A percentile compares a stretch with the other conserved stretches of the same genome.
These are phyloP conservation scores for Polymixis lichenea DNA, from an alignment of 2,888 invertebrate genomes.

Conservation along the genomic window DNA sequence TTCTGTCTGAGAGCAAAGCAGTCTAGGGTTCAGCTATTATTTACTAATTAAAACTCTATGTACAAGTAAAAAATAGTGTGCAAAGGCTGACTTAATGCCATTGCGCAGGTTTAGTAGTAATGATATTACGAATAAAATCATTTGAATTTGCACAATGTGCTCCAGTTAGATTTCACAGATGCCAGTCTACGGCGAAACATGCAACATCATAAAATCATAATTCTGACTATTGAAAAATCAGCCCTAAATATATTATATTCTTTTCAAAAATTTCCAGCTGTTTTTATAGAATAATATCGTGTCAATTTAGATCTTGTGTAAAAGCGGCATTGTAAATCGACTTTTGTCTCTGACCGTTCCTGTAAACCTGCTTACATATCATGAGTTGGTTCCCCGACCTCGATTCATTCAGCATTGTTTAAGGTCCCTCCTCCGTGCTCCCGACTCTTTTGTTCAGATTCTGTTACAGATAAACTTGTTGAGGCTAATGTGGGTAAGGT, in stretches of 20 bases:
- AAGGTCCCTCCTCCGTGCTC: neutral
- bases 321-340: neutral
- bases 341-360: neutral
- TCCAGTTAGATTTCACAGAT: neutral
- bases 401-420: neutral
- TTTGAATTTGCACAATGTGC: neutral
- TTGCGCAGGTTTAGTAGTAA: neutral
- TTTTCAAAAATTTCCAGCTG: no score
- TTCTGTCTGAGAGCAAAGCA: neutral
- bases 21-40: neutral
- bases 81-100: neutral
- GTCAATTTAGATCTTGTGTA: neutral
- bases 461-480: slow-evolving; percentile 5
- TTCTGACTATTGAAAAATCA: no score
- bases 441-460: slow-evolving; percentile 6
- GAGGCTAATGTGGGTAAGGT: neutral
- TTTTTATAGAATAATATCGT: neutral
- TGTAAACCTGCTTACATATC: neutral
- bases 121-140: no score
- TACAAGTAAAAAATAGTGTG: neutral
- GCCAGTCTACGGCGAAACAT: no score
- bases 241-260: no score
- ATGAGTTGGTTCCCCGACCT: neutral
- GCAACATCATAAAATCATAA: no score
- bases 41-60: neutral